Evolutionary conservation across 2,113 vertebrate genomes (phyloP).

Genomic region (Taxidea taxus): DNA sequence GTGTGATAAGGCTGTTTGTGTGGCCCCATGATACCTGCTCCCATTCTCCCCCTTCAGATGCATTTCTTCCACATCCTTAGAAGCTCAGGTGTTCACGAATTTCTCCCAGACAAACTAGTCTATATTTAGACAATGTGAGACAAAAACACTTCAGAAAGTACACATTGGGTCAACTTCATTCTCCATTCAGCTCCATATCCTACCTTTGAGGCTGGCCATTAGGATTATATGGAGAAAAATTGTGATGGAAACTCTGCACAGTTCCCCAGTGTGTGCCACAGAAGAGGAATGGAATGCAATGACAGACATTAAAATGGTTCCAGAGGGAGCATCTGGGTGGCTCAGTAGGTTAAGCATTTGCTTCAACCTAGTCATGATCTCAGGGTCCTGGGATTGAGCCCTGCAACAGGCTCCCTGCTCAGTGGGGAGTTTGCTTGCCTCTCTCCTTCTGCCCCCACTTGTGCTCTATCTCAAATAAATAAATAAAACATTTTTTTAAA

Average conservation of each 20-base stretch:
- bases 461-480: background rate
- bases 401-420: background rate
- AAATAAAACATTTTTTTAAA: background rate
- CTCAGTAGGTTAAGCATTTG: background rate
- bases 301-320: background rate
- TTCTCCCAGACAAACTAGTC: background rate
- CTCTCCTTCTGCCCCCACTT: background rate
- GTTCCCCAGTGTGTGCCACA: background rate
- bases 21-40: background rate
- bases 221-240: background rate
- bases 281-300: background rate
- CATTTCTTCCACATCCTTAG: background rate
- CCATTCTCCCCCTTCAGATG: background rate
- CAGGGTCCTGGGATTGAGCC: background rate
- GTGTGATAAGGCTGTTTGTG: background rate
- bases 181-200: background rate
- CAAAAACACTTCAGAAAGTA: background rate
- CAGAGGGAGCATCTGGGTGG: too few species aligned
- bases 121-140: background rate
- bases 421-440: background rate
- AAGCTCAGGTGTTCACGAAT: background rate
- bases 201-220: background rate
- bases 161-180: background rate
- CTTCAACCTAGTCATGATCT: background rate
- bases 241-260: background rate